These are phyloP conservation scores for Oasisia sp. DNA, from an alignment of 2,888 invertebrate genomes.

Conservation along the genomic window DNA sequence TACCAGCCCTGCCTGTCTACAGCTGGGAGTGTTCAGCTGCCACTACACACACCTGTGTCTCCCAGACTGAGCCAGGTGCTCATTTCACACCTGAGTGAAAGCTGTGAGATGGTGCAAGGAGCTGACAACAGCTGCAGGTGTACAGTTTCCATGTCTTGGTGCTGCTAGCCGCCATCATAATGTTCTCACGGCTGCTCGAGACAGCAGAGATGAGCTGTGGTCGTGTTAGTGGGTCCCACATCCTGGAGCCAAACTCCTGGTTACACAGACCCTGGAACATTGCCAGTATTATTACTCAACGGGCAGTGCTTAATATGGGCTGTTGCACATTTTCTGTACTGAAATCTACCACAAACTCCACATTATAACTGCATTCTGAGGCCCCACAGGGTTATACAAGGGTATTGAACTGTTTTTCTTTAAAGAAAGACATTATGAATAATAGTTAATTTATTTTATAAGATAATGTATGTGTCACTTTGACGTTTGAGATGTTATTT, in stretches of 20 bases:
- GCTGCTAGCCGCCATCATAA: background rate
- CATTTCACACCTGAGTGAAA: slow-evolving; percentile 17
- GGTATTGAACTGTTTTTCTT: too few relatives aligned
- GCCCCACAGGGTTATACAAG: too few relatives aligned
- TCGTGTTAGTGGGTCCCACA: background rate
- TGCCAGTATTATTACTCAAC: background rate
- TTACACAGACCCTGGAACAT: background rate
- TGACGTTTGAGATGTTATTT: too few relatives aligned
- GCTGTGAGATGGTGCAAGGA: background rate
- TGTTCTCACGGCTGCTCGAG: background rate
- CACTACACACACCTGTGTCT: background rate
- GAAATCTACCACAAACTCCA: too few relatives aligned
- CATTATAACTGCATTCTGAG: too few relatives aligned
- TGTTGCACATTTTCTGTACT: too few relatives aligned
- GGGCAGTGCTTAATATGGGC: background rate
- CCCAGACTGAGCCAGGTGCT: background rate
- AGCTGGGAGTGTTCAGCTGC: background rate
- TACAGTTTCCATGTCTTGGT: background rate
- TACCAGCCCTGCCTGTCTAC: background rate
- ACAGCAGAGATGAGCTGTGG: background rate
- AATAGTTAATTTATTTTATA: too few relatives aligned
- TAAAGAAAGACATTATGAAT: too few relatives aligned
- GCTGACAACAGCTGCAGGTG: background rate
- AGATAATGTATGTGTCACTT: too few relatives aligned
- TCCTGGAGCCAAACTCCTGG: background rate